Base-by-base conservation (phyloP, 1,140 invertebrate genomes). In the Trichoplusia ni region DNA sequence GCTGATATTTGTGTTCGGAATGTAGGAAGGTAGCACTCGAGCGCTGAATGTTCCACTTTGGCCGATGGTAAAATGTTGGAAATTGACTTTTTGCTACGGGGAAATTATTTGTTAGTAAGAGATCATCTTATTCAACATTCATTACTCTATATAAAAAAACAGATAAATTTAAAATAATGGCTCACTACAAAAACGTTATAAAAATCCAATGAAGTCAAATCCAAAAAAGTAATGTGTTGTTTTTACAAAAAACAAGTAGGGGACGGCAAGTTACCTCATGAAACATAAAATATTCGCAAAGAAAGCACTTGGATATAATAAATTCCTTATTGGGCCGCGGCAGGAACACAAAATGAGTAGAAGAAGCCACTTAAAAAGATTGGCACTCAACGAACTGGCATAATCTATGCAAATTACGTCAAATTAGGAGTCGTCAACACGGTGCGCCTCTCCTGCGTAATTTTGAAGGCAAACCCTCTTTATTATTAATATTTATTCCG, bases 401-500 rank as follows among this genome's bases (percentile, higher is more conserved):
- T 90, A 90, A 90, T 90, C 85, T 87, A 90, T 88, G 87, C 77
- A 90, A 90, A 90, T 90, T 83, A 90, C 84, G 77, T 86, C 83
- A 90, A 90, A 90, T 90, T 90, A 90, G 85, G 84, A 90, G 77
- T 88, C 82, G 84, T 88, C 85, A 88, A 86, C 85, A 89, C 84
- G 73, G 72, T 76, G 73, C 70, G 65, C 69, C 84, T 83, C 73
- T 77, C 64, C 79, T 66, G 67, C 66, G 79, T 84, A 86, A 88
- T 86, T 88, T 84, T 71, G 80, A 77, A 88, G 75, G 86, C 84
- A 86, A 89, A 85, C 86, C 86, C 84, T 86, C 84, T 82, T 85
- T 89, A 89, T 89, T 89, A 88, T 89, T 89, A 86, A 90, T 90
- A 90, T 90, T 90, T 90, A 90, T 86, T 90, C 79, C 81, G 74